Evolutionary conservation across 2,888 invertebrate species (phyloP).

Genomic region (Fragum sueziense): DNA sequence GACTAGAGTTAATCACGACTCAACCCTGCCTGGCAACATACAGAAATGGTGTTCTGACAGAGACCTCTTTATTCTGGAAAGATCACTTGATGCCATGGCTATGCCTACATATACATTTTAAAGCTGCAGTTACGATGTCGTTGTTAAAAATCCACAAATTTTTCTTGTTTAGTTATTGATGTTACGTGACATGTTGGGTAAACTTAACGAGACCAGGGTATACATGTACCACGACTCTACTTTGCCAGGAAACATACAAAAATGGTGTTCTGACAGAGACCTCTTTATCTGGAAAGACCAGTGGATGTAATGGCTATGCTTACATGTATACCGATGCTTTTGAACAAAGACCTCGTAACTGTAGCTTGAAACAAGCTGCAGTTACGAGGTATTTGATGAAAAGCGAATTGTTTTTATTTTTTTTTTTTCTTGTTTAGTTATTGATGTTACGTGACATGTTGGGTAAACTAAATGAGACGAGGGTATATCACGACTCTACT

Average conservation of each 20-base stretch:
- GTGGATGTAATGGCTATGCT: not conserved
- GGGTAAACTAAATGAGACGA: not conserved
- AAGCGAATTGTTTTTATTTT: too few relatives aligned
- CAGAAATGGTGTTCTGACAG: slow-evolving; percentile 4
- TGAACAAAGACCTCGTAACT: too few relatives aligned
- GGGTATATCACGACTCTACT: not conserved
- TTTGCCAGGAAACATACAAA: slow-evolving; percentile 1
- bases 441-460: not conserved
- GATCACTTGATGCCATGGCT: too few relatives aligned
- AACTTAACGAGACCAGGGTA: not conserved
- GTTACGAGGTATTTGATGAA: too few relatives aligned
- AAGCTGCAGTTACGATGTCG: too few relatives aligned
- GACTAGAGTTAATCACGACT: not conserved
- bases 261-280: slow-evolving; percentile 4
- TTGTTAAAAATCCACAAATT: too few relatives aligned
- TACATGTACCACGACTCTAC: slow-evolving; percentile 4
- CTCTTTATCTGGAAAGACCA: slow-evolving; percentile 2
- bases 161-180: slow-evolving; percentile 11
- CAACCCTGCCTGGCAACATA: not conserved
- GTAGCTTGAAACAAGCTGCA: too few relatives aligned
- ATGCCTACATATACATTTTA: too few relatives aligned
- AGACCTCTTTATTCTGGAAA: slow-evolving; percentile 5
- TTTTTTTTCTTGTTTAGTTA: not conserved
- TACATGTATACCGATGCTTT: too few relatives aligned
- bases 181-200: slow-evolving; percentile 13